Percentiles rank a stretch among this genome's conserved stretches.
phyloP scores from a whole-genome alignment of 2,797 vertebrate genomes.

The Xenentodon cancila region DNA sequence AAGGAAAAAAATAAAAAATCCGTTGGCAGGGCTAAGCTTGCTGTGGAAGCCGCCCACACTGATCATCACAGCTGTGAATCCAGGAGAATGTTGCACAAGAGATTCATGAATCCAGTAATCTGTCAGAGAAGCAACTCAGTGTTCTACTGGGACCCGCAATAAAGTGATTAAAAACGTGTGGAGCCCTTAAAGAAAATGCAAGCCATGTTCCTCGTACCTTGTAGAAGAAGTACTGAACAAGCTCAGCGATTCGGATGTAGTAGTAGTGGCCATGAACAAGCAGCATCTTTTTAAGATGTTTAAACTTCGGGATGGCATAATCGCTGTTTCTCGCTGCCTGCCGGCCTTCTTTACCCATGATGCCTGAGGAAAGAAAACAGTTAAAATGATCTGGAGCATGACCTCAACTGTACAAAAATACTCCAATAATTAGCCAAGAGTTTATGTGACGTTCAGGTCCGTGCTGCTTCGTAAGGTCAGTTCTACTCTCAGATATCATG shows the following conservation, averaged over 20 bases:
- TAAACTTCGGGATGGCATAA: constrained; percentile 98
- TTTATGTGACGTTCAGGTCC: too few relatives aligned
- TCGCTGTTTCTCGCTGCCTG: constrained; percentile 98
- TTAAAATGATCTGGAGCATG: too few relatives aligned
- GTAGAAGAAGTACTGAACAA: constrained; percentile 99
- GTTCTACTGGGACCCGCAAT: constrained; percentile 57
- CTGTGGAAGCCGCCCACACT: constrained; percentile 68
- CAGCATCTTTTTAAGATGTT: constrained; percentile 97
- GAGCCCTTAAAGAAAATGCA: constrained; percentile 17
- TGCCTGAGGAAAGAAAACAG: constrained; percentile 74
- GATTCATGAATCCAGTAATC: constrained; percentile 66
- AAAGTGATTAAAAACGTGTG: constrained; percentile 56
- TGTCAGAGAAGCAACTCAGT: constrained; percentile 56
- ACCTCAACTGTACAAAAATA: not conserved
- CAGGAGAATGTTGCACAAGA: constrained; percentile 56
- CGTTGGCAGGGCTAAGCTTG: constrained; percentile 58
- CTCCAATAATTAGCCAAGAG: too few relatives aligned
- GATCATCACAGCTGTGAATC: constrained; percentile 57
- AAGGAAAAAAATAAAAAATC: constrained; percentile 47
- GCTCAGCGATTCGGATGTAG: constrained; percentile 96
- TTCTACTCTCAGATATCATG: constrained; percentile 7
- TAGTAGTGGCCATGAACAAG: constrained; percentile 98
- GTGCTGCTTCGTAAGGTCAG: too few relatives aligned
- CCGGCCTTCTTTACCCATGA: constrained; percentile 98
- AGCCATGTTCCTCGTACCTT: constrained; percentile 84